A percentile compares a stretch with the other conserved stretches of the same genome.
Evolutionary conservation across 1,140 invertebrate genomes (phyloP).

Genomic region (Himalopsyche phryganea): DNA sequence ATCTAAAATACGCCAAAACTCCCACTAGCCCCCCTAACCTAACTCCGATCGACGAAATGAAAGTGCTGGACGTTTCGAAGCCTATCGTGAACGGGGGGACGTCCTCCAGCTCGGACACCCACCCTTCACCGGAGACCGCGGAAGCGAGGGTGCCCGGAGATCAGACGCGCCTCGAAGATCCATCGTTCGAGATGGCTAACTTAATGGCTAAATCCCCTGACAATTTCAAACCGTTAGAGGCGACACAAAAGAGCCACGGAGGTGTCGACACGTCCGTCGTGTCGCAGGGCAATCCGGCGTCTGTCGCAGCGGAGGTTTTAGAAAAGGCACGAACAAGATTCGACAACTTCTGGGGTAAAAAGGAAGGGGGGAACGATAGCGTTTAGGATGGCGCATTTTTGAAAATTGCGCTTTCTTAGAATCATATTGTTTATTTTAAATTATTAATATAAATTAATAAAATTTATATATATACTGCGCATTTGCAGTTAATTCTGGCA

Average conservation of each 20-base stretch:
- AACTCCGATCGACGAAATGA: constrained; percentile 51
- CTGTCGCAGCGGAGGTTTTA: constrained; percentile 69
- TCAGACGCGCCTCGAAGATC: constrained; percentile 39
- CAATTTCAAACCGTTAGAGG: constrained; percentile 44
- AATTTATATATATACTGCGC: constrained; percentile 1
- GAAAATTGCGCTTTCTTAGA: constrained; percentile 19
- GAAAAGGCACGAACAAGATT: constrained; percentile 79
- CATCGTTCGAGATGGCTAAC: constrained; percentile 40
- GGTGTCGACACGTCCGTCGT: constrained; percentile 50
- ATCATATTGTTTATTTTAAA: constrained; percentile 6
- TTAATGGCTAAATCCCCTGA: constrained; percentile 39
- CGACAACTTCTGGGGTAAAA: constrained; percentile 80
- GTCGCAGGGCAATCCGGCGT: constrained; percentile 36
- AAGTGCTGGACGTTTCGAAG: constrained; percentile 48
- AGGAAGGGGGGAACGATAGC: constrained; percentile 45
- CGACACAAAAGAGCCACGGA: constrained; percentile 47
- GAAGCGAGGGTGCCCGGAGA: constrained; percentile 29
- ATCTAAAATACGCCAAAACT: constrained; percentile 40
- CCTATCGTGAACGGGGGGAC: constrained; percentile 41
- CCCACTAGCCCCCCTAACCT: constrained; percentile 50
- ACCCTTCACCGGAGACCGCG: constrained; percentile 44
- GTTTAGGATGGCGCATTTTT: constrained; percentile 39
- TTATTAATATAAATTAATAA: background rate
- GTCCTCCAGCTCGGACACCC: constrained; percentile 34
- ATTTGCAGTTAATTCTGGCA: background rate